Evolutionary conservation across 2,797 vertebrate genomes (phyloP).

Genomic region (Monodelphis domestica): DNA sequence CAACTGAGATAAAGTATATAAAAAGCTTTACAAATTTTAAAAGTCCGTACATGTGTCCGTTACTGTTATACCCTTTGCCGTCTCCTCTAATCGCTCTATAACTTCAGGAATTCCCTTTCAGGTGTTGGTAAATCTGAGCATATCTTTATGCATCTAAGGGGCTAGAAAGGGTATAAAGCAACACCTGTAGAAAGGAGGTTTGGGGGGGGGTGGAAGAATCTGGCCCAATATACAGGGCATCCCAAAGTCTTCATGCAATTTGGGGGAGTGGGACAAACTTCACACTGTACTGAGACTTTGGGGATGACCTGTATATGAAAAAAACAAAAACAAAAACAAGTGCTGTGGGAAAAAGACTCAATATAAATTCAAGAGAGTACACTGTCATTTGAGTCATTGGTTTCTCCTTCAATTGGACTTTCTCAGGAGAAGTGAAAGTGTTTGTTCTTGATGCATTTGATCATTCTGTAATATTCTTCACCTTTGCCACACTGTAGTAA

Average conservation of each 20-base stretch:
- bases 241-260: not conserved
- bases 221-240: not conserved
- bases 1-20: too few relatives aligned
- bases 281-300: not conserved
- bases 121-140: not conserved
- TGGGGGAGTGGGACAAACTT: not conserved
- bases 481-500: conserved; percentile 23
- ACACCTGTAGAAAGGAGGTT: not conserved
- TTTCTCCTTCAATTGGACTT: not conserved
- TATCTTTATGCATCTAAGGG: not conserved
- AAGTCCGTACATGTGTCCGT: not conserved
- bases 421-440: not conserved
- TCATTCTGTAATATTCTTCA: not conserved
- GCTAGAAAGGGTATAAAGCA: not conserved
- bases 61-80: not conserved
- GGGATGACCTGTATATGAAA: not conserved
- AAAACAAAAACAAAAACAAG: too few relatives aligned
- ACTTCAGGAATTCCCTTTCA: not conserved
- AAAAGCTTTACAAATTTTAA: not conserved
- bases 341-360: not conserved
- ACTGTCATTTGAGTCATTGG: not conserved
- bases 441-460: not conserved
- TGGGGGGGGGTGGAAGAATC: not conserved
- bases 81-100: not conserved
- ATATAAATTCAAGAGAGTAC: not conserved